These are phyloP conservation scores for Elanus axillaris DNA, from an alignment of 2,113 vertebrate species.

Conservation along the genomic window DNA sequence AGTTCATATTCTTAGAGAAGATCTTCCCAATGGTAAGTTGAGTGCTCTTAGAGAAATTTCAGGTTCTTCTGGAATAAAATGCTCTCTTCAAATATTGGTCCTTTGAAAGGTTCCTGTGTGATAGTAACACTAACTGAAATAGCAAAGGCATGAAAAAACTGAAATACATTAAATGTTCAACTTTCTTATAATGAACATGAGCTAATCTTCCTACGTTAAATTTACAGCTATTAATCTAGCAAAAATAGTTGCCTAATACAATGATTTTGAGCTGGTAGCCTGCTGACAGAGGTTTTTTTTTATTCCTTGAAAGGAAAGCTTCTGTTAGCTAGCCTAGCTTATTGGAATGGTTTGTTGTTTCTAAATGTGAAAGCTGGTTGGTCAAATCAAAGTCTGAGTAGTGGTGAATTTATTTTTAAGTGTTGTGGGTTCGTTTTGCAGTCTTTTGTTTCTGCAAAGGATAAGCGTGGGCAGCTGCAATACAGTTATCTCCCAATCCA, in stretches of 20 bases:
- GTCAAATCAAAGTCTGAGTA: background rate
- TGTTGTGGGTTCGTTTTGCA: background rate
- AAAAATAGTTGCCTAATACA: background rate
- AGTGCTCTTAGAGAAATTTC: background rate
- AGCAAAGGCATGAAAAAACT: background rate
- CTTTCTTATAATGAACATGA: background rate
- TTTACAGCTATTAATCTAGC: background rate
- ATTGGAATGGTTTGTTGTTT: background rate
- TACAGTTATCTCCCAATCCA: background rate
- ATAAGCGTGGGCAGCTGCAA: rapidly evolving
- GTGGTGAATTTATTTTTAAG: background rate
- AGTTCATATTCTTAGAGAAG: background rate
- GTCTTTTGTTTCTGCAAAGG: background rate
- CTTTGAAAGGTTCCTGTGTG: background rate
- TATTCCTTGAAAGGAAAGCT: background rate
- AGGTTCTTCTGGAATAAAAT: background rate
- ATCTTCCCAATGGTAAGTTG: background rate
- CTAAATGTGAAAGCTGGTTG: background rate
- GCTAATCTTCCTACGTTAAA: background rate
- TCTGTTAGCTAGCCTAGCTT: background rate
- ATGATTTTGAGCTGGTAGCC: background rate
- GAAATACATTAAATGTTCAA: background rate
- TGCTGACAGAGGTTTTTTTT: background rate
- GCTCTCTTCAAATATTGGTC: background rate
- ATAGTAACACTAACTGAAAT: background rate